phyloP scores from a whole-genome alignment of 2,888 invertebrate species.

The Andrena hattorfiana region DNA sequence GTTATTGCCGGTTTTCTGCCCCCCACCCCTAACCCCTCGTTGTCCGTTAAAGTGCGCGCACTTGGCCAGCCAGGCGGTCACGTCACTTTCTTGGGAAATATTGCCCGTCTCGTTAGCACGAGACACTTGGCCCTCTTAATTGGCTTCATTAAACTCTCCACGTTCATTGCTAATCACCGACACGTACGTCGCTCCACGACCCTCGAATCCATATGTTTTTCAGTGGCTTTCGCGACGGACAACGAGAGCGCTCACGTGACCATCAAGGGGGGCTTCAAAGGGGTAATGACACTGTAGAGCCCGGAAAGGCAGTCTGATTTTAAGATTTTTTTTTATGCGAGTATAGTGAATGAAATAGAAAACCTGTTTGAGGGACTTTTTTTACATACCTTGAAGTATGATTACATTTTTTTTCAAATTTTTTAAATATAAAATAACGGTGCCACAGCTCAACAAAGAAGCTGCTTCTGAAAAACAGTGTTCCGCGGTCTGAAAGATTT shows the following conservation, averaged over 20 bases:
- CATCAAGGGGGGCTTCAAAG: not conserved
- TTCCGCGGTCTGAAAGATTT: no score
- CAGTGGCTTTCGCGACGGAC: not conserved
- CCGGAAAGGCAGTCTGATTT: no score
- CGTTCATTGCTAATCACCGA: slow-evolving; percentile 65
- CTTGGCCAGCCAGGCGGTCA: slow-evolving; percentile 49
- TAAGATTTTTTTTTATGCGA: no score
- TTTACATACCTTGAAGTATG: no score
- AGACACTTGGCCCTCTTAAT: slow-evolving; percentile 62
- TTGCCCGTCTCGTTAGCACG: slow-evolving; percentile 70
- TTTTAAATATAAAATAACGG: no score
- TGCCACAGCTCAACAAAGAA: no score
- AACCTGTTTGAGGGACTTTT: no score
- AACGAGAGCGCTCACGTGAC: not conserved
- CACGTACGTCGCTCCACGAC: slow-evolving; percentile 35
- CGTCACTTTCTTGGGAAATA: slow-evolving; percentile 74
- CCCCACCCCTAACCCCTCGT: slow-evolving; percentile 12
- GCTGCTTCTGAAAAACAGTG: no score
- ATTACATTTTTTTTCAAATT: no score
- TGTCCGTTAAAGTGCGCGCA: slow-evolving; percentile 51
- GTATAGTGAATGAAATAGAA: no score
- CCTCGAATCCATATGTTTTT: slow-evolving; percentile 7
- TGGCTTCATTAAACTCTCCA: slow-evolving; percentile 70
- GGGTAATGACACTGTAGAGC: no score
- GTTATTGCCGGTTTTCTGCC: slow-evolving; percentile 50